A percentile compares a stretch with the other conserved stretches of the same genome.
Evolutionary conservation across 30 jellyfish, hydroid and myxozoan species (phyloP).

Genomic region (Chrysaora quinquecirrha): DNA sequence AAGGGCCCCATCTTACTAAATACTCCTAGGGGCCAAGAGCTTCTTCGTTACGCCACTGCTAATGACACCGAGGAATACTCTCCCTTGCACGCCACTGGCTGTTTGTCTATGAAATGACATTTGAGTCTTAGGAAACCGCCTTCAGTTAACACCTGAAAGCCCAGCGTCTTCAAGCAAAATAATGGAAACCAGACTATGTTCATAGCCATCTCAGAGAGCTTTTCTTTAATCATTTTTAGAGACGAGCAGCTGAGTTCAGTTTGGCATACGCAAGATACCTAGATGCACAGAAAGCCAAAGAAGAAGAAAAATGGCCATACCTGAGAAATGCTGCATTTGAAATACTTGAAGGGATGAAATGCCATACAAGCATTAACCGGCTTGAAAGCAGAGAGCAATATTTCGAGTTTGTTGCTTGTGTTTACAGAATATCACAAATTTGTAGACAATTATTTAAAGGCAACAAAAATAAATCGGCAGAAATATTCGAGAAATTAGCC

Average conservation of each 20-base stretch:
- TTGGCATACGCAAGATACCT: slow-evolving; percentile 19
- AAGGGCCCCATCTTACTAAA: no score
- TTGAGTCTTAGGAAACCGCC: no score
- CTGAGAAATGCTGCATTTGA: slow-evolving; percentile 46
- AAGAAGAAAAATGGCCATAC: slow-evolving; percentile 8
- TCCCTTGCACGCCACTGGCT: no score
- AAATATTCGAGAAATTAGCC: slow-evolving; percentile 9
- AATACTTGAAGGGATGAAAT: slow-evolving; percentile 46
- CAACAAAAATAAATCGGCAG: not conserved
- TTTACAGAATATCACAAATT: slow-evolving; percentile 45
- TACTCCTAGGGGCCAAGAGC: no score
- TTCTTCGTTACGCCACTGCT: no score
- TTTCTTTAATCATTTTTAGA: no score
- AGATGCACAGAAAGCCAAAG: slow-evolving; percentile 1
- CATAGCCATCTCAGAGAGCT: no score
- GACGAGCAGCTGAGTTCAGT: slow-evolving; percentile 71
- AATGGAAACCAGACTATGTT: no score
- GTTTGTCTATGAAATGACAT: no score
- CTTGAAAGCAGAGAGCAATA: slow-evolving; percentile 65
- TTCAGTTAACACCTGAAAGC: no score
- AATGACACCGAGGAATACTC: no score
- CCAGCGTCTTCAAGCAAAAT: no score
- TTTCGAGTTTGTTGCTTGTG: slow-evolving; percentile 59
- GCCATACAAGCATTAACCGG: slow-evolving; percentile 60
- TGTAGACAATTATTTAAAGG: not conserved